A percentile compares a stretch with the other conserved stretches of the same genome.
Evolutionary conservation across 2,888 invertebrate species (phyloP).

Genomic region (Polylopha cassiicola): DNA sequence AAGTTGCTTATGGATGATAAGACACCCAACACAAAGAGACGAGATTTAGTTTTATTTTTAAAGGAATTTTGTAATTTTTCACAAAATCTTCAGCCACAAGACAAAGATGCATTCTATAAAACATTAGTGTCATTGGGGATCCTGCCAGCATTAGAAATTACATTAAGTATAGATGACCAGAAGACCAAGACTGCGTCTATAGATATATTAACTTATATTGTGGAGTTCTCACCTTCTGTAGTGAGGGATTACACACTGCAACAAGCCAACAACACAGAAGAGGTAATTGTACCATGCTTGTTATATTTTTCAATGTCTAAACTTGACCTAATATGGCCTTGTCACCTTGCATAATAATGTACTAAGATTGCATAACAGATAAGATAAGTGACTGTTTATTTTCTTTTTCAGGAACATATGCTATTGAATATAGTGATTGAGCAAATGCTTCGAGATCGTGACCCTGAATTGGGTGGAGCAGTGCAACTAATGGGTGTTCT

Average conservation of each 20-base stretch:
- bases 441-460: conserved; percentile 97
- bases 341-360: not conserved
- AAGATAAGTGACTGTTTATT: conserved; percentile 1
- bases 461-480: conserved; percentile 98
- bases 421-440: conserved; percentile 97
- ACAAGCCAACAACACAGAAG: conserved; percentile 92
- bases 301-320: not conserved
- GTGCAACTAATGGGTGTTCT: conserved; percentile 97
- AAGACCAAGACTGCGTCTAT: conserved; percentile 97
- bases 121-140: conserved; percentile 92
- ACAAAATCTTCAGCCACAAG: conserved; percentile 97
- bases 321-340: conserved; percentile 14
- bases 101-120: conserved; percentile 98
- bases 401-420: conserved; percentile 88
- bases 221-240: conserved; percentile 98
- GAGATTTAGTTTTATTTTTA: conserved; percentile 97
- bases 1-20: conserved; percentile 92
- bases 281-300: conserved; percentile 71
- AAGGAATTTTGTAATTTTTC: conserved; percentile 99
- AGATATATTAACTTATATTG: conserved; percentile 98
- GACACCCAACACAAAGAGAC: conserved; percentile 88
- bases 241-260: conserved; percentile 97
- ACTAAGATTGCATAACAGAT: conserved; percentile 12
- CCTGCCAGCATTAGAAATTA: conserved; percentile 92
- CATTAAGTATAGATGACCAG: conserved; percentile 92